phyloP scores from a whole-genome alignment of 2,888 invertebrate genomes.

The Priocnemis perturbator region DNA sequence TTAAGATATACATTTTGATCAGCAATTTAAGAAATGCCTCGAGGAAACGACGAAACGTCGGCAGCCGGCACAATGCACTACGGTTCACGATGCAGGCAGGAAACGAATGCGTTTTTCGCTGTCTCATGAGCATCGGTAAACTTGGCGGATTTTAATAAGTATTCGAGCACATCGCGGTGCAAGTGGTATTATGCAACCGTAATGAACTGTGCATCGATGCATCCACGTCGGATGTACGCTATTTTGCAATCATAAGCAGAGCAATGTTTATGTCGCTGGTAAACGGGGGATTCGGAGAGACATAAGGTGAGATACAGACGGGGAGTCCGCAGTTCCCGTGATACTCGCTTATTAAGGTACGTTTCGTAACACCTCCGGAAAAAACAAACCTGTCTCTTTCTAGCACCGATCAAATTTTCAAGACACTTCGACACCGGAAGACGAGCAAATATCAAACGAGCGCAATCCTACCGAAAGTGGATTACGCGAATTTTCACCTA shows the following conservation, averaged over 20 bases:
- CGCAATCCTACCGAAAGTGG: too few relatives aligned
- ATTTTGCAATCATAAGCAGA: conserved; percentile 73
- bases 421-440: conserved; percentile 34
- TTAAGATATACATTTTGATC: too few relatives aligned
- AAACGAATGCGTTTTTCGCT: neutral
- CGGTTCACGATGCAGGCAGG: too few relatives aligned
- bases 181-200: conserved; percentile 21
- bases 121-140: neutral
- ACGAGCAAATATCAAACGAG: conserved; percentile 27
- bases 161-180: conserved; percentile 45
- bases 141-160: conserved; percentile 34
- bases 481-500: too few relatives aligned
- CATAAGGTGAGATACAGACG: neutral
- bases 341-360: conserved; percentile 69
- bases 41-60: too few relatives aligned
- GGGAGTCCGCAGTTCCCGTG: conserved; percentile 64
- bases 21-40: too few relatives aligned
- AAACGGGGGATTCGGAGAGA: neutral
- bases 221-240: conserved; percentile 72
- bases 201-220: conserved; percentile 63
- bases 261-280: conserved; percentile 70
- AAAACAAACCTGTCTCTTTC: neutral
- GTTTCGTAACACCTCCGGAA: conserved; percentile 66
- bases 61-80: too few relatives aligned
- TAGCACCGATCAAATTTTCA: too few relatives aligned